phyloP scores from a whole-genome alignment of 2,113 vertebrate genomes.

The Dolichotis patagonum region DNA sequence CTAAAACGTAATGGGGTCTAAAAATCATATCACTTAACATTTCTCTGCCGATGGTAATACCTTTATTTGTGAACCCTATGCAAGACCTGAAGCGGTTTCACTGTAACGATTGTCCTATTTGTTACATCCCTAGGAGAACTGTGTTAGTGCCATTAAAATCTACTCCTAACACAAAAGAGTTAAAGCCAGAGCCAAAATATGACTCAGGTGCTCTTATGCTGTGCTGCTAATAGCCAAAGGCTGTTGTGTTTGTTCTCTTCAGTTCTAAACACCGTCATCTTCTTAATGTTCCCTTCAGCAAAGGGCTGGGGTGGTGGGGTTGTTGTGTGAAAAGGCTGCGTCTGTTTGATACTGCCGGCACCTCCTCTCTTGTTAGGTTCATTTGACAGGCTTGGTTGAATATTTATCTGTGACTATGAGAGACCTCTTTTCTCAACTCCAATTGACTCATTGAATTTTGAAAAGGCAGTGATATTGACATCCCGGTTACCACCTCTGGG shows the following conservation, averaged over 20 bases:
- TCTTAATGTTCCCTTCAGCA: constrained; percentile 42
- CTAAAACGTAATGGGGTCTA: background rate
- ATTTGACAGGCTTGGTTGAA: constrained; percentile 41
- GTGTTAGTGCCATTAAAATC: background rate
- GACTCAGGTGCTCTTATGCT: background rate
- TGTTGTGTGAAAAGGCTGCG: constrained; percentile 29
- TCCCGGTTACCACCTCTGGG: constrained; percentile 52
- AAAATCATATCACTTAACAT: background rate
- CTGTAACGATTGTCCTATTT: background rate
- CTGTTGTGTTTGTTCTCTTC: background rate
- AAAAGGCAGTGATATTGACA: constrained; percentile 67
- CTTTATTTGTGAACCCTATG: background rate
- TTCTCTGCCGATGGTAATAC: background rate
- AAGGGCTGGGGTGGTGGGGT: background rate
- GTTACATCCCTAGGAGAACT: too few relatives aligned
- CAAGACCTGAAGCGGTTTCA: background rate
- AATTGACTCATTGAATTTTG: constrained; percentile 64
- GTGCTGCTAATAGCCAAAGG: background rate
- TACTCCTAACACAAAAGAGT: background rate
- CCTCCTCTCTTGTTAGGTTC: constrained; percentile 7
- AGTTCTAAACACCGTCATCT: constrained; percentile 26
- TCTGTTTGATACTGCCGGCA: constrained; percentile 18
- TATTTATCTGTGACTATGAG: constrained; percentile 72
- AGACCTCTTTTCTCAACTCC: constrained; percentile 58
- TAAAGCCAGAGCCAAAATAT: background rate